Evolutionary conservation across 2,797 vertebrate genomes (phyloP), one percentile per base, ranked within the genome.

Genomic region (Anguilla obscura): DNA sequence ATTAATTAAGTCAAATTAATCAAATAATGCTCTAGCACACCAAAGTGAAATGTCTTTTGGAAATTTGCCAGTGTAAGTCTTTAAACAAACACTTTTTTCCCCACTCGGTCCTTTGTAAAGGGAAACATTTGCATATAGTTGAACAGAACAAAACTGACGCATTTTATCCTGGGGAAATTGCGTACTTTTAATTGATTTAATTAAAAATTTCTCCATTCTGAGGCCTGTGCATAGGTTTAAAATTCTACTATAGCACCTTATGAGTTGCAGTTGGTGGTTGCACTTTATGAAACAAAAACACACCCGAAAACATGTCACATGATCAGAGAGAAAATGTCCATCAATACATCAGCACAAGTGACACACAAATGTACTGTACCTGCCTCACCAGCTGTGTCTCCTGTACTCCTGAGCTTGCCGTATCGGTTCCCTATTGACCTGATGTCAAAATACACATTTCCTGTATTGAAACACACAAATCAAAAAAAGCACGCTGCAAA

Each of bases 391-490:
- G 87, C 88, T 0, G 76, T 45, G 30, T 94, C 91, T 16, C 91
- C 94, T 9, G 90, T 89, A 30, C 88, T 86, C 10, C 88, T 88
- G 54, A 99, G 95, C 86, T 96, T 97, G 89, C 98, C 98, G 0
- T 99, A 99, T 85, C 96, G 96, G 87, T 94, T 90, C 0, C 97
- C 97, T 87, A 98, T 95, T 2, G 97, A 97, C 86, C 91, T 90
- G 90, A 98, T 95, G 92, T 99, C 97, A 88, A 99, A 99, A 94
- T 98, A 99, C 89, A 99, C 98, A 0, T 98, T 97, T 21, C 99
- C 98, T 99, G 92, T 89, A 87, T 91, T 21, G 89, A 92, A 93
- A 87, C 92, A 93, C 33, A 86, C 18, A 63, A 90, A 40, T 76
- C 4, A 89, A 10, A 6, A 52, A 56, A 2, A 12, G 24, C 27